Evolutionary conservation across 2,113 vertebrate genomes (phyloP).

Genomic region (Cheirogaleus medius): DNA sequence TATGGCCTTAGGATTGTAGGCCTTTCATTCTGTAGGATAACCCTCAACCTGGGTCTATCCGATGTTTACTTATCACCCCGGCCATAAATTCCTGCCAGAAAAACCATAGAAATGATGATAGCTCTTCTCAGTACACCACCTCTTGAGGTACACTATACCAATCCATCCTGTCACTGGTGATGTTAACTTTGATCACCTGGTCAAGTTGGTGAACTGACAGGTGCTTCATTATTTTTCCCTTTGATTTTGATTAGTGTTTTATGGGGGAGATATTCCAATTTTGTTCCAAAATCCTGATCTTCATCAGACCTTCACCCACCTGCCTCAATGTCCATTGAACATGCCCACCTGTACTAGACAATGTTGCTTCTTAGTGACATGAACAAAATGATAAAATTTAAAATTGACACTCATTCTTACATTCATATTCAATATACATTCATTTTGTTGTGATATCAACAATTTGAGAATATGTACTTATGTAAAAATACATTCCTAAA

Average conservation of each 20-base stretch:
- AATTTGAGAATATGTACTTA: neutral
- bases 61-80: neutral
- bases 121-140: neutral
- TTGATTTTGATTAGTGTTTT: neutral
- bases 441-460: conserved; percentile 13
- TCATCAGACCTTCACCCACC: neutral
- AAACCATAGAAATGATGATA: neutral
- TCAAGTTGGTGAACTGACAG: neutral
- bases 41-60: neutral
- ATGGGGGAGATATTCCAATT: neutral
- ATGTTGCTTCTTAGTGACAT: neutral
- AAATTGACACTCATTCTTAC: neutral
- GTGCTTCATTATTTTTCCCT: neutral
- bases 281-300: neutral
- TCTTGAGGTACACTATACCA: neutral
- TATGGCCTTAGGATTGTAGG: neutral
- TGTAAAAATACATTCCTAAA: neutral
- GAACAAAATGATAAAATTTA: neutral
- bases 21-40: neutral
- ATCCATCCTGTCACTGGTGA: neutral
- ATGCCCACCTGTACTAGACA: neutral
- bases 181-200: neutral
- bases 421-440: conserved; percentile 21
- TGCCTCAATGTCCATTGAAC: neutral
- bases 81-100: neutral